phyloP scores from a whole-genome alignment of 1,140 invertebrate species.

The Cydia amplana region DNA sequence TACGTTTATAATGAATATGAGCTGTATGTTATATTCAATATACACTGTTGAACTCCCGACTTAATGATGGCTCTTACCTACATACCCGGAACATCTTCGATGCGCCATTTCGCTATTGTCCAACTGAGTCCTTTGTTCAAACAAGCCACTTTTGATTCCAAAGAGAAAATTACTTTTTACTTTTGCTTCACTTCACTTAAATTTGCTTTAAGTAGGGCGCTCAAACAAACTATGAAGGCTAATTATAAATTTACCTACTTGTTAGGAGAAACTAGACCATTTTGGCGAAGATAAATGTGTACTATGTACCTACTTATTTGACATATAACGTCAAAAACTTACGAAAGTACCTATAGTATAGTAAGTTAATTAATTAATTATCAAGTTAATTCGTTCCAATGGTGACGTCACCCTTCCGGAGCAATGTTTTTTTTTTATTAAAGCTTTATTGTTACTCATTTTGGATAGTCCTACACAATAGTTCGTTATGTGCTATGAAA shows the following conservation, averaged over 20 bases:
- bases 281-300: background rate
- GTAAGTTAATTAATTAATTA: too few species aligned
- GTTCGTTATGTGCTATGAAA: too few species aligned
- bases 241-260: constrained; percentile 20
- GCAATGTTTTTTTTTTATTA: too few species aligned
- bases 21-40: background rate
- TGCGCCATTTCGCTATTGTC: constrained; percentile 22
- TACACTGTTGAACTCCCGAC: background rate
- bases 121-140: constrained; percentile 18
- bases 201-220: constrained; percentile 23
- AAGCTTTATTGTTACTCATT: too few species aligned
- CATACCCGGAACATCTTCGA: constrained; percentile 12
- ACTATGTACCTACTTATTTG: background rate
- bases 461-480: too few species aligned
- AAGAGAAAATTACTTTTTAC: constrained; percentile 21
- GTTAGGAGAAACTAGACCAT: background rate
- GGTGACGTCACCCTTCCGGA: too few species aligned
- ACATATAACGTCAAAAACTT: too few species aligned
- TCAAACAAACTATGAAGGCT: constrained; percentile 1
- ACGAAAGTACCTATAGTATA: too few species aligned
- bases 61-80: constrained; percentile 6
- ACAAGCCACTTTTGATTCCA: constrained; percentile 27
- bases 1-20: background rate
- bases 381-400: too few species aligned
- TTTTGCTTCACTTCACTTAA: constrained; percentile 20